Evolutionary conservation across 2,797 vertebrate species (phyloP).

Genomic region (Aphelocoma californica): DNA sequence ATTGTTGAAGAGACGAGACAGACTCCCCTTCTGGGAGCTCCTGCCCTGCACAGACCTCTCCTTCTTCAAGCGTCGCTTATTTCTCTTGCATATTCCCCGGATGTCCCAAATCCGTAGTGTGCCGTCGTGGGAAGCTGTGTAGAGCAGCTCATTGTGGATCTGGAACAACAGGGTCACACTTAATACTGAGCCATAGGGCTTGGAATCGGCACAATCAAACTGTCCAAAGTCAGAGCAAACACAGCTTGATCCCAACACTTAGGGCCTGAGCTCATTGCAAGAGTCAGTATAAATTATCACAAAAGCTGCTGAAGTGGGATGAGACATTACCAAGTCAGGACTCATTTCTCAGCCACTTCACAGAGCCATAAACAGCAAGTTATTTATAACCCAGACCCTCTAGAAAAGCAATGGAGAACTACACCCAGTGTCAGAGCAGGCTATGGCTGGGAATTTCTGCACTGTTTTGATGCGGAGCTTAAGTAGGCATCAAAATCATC

Average conservation of each 20-base stretch:
- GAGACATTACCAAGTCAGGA: conserved; percentile 8
- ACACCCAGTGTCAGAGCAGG: neutral
- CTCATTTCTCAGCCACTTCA: conserved; percentile 34
- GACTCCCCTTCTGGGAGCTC: conserved; percentile 69
- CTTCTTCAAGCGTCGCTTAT: conserved; percentile 53
- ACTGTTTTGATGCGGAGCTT: neutral
- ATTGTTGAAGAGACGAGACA: conserved; percentile 79
- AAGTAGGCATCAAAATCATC: neutral
- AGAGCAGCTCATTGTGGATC: conserved; percentile 79
- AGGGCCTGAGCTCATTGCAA: neutral
- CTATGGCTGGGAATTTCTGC: neutral
- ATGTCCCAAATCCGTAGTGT: conserved; percentile 79
- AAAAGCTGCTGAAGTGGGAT: conserved; percentile 18
- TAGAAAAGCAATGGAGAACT: neutral
- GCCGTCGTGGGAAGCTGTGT: conserved; percentile 81
- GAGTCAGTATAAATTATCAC: conserved; percentile 27
- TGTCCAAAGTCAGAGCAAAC: neutral
- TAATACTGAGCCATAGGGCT: neutral
- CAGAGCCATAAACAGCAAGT: conserved; percentile 4
- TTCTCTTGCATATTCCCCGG: conserved; percentile 67
- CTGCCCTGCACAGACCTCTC: conserved; percentile 58
- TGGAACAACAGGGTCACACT: conserved; percentile 51
- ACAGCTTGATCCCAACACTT: neutral
- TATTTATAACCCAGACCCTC: conserved; percentile 6
- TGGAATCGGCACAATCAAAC: neutral